phyloP scores from a whole-genome alignment of 2,113 vertebrate genomes.

The Etheostoma spectabile region DNA sequence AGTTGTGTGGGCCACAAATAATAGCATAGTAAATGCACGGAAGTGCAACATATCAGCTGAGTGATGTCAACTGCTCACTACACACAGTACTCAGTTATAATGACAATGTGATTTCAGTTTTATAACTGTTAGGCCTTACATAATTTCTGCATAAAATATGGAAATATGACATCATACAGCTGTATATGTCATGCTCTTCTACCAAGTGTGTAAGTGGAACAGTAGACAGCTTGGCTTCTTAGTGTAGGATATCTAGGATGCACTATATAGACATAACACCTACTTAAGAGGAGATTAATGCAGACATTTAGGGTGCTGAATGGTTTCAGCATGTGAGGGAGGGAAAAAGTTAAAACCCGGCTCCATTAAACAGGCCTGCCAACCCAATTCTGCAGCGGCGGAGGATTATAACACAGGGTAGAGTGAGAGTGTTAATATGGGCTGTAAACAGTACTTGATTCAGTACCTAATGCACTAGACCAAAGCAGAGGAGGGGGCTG shows the following conservation, averaged over 20 bases:
- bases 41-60: constrained; percentile 28
- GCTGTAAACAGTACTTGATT: constrained; percentile 60
- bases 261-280: constrained; percentile 51
- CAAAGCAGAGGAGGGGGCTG: constrained; percentile 8
- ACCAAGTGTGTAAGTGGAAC: constrained; percentile 39
- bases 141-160: constrained; percentile 54
- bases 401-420: constrained; percentile 74
- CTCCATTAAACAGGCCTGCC: constrained; percentile 69
- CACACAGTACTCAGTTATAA: constrained; percentile 28
- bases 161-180: constrained; percentile 21
- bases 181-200: constrained; percentile 1
- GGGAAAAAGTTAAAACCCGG: constrained; percentile 66
- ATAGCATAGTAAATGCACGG: background rate
- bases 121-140: constrained; percentile 44
- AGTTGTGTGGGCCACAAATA: constrained; percentile 13
- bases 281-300: constrained; percentile 70
- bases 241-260: constrained; percentile 53
- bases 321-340: constrained; percentile 38
- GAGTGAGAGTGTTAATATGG: constrained; percentile 79
- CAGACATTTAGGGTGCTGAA: constrained; percentile 58
- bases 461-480: constrained; percentile 54
- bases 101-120: constrained; percentile 36
- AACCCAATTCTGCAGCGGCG: constrained; percentile 69
- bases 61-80: constrained; percentile 6
- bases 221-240: constrained; percentile 30